phyloP scores from a whole-genome alignment of 2,797 vertebrate genomes.

The Mareca strepera region DNA sequence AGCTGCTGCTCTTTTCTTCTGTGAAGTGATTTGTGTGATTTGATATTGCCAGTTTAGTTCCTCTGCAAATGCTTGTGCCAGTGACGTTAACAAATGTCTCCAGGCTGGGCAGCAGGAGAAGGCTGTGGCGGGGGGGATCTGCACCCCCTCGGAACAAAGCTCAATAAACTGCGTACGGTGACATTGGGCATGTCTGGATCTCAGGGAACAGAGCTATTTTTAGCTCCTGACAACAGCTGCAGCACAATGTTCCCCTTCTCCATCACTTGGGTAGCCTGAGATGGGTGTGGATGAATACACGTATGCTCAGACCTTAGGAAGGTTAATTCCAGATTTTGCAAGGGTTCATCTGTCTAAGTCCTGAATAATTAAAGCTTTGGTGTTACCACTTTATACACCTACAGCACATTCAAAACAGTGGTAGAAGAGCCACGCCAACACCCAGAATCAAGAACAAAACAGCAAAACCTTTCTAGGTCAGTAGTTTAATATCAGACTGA shows the following conservation, averaged over 20 bases:
- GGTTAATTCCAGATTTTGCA: neutral
- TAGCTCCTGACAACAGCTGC: neutral
- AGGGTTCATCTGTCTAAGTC: neutral
- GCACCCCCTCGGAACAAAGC: neutral
- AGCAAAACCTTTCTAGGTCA: neutral
- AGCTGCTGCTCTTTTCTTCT: neutral
- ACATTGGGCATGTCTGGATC: neutral
- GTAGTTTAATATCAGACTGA: neutral
- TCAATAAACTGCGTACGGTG: rapidly evolving
- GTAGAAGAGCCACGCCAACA: neutral
- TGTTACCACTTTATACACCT: neutral
- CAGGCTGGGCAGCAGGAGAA: neutral
- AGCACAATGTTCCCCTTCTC: neutral
- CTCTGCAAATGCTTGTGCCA: neutral
- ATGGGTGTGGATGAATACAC: neutral
- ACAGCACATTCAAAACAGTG: neutral
- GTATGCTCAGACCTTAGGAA: neutral
- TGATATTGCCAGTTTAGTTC: neutral
- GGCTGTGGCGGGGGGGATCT: neutral
- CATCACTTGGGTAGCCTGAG: neutral
- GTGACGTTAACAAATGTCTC: neutral
- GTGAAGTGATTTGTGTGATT: neutral
- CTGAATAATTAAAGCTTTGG: neutral
- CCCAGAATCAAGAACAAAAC: neutral
- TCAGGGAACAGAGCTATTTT: neutral